Percentiles rank a stretch among this genome's conserved stretches.
phyloP scores from a whole-genome alignment of 2,888 invertebrate genomes.

The Aphodius granarius region DNA sequence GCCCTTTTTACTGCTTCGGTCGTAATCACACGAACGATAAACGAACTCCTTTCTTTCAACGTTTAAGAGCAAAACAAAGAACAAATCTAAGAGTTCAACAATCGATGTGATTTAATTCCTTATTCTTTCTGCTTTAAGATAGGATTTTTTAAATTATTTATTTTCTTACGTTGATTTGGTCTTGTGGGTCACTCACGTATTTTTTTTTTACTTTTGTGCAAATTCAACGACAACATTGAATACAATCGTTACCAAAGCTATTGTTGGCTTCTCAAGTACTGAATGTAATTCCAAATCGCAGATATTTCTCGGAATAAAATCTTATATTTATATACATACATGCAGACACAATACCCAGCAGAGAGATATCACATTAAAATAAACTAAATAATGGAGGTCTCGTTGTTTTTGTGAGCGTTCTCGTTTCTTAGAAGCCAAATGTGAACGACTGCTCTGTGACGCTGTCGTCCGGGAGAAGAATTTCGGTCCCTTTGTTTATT shows the following conservation, averaged over 20 bases:
- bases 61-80: not conserved
- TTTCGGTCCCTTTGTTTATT: slow-evolving; percentile 30
- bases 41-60: not conserved
- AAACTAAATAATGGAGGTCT: not conserved
- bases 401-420: not conserved
- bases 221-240: no score
- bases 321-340: no score
- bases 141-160: not conserved
- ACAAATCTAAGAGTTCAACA: not conserved
- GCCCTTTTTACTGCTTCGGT: not conserved
- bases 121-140: not conserved
- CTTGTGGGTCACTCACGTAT: no score
- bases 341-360: not conserved
- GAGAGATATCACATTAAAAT: not conserved
- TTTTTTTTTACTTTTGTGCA: no score
- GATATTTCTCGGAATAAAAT: not conserved
- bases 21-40: not conserved
- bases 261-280: no score
- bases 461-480: slow-evolving; percentile 21
- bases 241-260: not conserved
- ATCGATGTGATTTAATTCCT: not conserved
- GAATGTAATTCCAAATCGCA: not conserved
- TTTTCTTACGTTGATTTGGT: no score
- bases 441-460: slow-evolving; percentile 17
- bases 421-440: slow-evolving; percentile 7